phyloP scores from a whole-genome alignment of 2,888 invertebrate species.

The Nemoura dubitans region DNA sequence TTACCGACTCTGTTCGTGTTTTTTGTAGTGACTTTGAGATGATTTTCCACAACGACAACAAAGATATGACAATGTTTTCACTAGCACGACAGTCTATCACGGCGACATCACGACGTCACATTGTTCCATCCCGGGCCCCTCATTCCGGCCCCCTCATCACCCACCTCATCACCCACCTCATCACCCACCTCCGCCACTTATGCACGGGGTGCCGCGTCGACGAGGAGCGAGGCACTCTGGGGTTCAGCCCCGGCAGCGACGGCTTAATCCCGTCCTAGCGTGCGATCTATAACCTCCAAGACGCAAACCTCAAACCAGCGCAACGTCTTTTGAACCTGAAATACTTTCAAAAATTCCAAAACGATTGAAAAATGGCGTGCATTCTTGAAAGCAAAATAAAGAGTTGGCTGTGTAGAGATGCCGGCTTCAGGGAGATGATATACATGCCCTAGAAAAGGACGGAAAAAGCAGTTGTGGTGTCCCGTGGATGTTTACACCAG shows the following conservation, averaged over 20 bases:
- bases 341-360: neutral
- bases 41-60: slow-evolving; percentile 19
- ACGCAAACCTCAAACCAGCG: slow-evolving; percentile 15
- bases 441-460: neutral
- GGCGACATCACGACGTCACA: neutral
- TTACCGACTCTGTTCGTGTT: slow-evolving; percentile 8
- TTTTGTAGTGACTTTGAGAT: neutral
- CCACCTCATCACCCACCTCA: neutral
- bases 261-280: neutral
- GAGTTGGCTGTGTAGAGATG: neutral
- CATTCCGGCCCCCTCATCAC: neutral
- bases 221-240: neutral
- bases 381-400: neutral
- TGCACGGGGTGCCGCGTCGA: neutral
- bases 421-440: neutral
- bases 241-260: neutral
- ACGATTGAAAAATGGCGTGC: slow-evolving; percentile 9
- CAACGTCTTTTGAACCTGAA: neutral
- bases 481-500: neutral
- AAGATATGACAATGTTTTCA: slow-evolving; percentile 29
- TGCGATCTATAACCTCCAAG: slow-evolving; percentile 2
- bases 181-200: neutral
- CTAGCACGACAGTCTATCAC: slow-evolving; percentile 10
- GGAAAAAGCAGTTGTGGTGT: slow-evolving; percentile 13
- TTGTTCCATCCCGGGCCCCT: neutral